Evolutionary conservation across 2,797 vertebrate genomes (phyloP), one percentile per base, ranked within the genome.

Genomic region (Leucoraja ocellata): DNA sequence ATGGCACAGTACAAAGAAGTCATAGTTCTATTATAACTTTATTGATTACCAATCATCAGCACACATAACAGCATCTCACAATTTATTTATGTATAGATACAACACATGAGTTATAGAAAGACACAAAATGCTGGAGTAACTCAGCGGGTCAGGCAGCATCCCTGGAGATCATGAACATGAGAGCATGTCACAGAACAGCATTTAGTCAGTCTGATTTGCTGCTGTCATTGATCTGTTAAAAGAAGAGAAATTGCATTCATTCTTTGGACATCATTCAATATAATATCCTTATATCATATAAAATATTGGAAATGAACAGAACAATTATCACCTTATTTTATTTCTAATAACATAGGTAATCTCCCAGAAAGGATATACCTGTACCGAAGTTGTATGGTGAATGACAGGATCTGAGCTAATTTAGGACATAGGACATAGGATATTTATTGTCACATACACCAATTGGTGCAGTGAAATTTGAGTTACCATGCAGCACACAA

Each of bases 201-300:
- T 32, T 11, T 0, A 28, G 2, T 8, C 21, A 32, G 61, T 25
- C 68, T 76, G 71, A 58, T 74, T 71, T 92, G 23, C 54, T 54
- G 68, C 54, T 3, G 39, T 92, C 71, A 92, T 92, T 74, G 71
- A 11, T 28, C 90, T 92, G 71, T 74, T 54, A 63, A 76, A 92
- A 92, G 58, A 68, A 10, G 39, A 92, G 46, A 92, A 92, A 92
- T 74, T 92, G 25, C 5, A 16, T 13, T 54, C 39, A 73, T 71
- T 92, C 5, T 74, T 74, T 92, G 14, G 7, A 76, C 10, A 92
- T n/a, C 13, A 54, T 92, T 68, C n/a, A 68, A 68, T 32, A 68
- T 68, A 63, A 36, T 36, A 21, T 88, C n/a, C 63, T n/a, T 28
- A 36, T 6, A 88, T 18, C 68, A 68, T 68, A 68, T 68, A 18